Evolutionary conservation across 2,113 vertebrate genomes (phyloP).

Genomic region (Motacilla alba): DNA sequence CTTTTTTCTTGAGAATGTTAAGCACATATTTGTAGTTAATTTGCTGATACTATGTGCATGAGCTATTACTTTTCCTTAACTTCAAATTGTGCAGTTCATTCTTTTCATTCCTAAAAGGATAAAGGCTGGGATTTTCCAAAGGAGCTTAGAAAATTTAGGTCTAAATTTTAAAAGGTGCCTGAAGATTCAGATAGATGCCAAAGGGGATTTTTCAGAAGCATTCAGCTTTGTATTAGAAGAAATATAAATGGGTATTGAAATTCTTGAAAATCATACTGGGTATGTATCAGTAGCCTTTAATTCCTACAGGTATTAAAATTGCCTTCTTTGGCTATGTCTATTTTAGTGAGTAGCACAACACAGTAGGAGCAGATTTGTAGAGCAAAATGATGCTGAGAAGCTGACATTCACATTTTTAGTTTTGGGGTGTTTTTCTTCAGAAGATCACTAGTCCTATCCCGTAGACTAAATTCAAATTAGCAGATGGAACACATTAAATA

Average conservation of each 20-base stretch:
- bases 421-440: background rate
- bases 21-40: constrained; percentile 69
- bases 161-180: constrained; percentile 56
- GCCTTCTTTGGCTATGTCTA: background rate
- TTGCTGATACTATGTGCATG: constrained; percentile 60
- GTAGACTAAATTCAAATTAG: background rate
- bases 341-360: background rate
- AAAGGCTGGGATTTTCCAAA: constrained; percentile 59
- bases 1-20: constrained; percentile 69
- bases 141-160: constrained; percentile 54
- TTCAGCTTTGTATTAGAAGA: constrained; percentile 31
- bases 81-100: constrained; percentile 44
- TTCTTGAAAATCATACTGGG: constrained; percentile 12
- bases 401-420: background rate
- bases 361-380: background rate
- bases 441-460: background rate
- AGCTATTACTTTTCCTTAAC: constrained; percentile 63
- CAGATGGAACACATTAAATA: background rate
- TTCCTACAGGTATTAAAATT: constrained; percentile 38
- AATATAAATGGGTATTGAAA: constrained; percentile 16
- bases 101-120: constrained; percentile 61
- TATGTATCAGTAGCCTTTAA: constrained; percentile 3
- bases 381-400: background rate
- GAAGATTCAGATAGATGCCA: constrained; percentile 26
- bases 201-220: constrained; percentile 38